Conservation (phyloP, 2,797 vertebrate genomes). For the Oreochromis grahami region DNA sequence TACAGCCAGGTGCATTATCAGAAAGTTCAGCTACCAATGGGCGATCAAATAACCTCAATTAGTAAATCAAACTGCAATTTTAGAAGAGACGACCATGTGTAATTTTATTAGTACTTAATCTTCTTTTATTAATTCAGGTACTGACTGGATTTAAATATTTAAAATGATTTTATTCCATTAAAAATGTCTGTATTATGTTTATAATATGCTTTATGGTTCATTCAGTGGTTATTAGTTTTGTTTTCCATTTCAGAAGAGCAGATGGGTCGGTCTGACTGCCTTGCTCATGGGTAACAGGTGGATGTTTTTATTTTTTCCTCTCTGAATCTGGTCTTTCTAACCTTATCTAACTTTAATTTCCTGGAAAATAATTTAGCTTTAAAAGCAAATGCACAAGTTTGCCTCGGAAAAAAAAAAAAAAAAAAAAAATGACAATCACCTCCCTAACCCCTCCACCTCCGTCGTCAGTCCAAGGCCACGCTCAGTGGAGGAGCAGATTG, state of each 20-base stretch:
- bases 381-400: conserved; percentile 19
- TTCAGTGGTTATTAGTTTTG: not conserved
- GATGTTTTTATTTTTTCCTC: not conserved
- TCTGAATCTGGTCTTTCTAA: not conserved
- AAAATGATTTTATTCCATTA: not conserved
- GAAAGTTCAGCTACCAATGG: not conserved
- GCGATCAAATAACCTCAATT: not conserved
- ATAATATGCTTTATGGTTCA: not conserved
- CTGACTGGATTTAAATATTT: not conserved
- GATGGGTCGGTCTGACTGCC: not conserved
- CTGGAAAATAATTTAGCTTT: not conserved
- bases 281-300: not conserved
- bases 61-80: not conserved
- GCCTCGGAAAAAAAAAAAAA: not conserved
- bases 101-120: not conserved
- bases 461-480: conserved; percentile 16
- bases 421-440: conserved; percentile 18
- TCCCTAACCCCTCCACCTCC: conserved; percentile 21
- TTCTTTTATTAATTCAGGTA: not conserved
- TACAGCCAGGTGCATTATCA: not conserved
- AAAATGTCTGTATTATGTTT: not conserved
- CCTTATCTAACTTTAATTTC: not conserved
- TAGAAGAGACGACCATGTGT: not conserved
- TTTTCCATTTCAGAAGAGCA: not conserved
- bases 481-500: conserved; percentile 62